Conservation (phyloP, 2,888 invertebrate genomes). For the Xestobium rufovillosum region DNA sequence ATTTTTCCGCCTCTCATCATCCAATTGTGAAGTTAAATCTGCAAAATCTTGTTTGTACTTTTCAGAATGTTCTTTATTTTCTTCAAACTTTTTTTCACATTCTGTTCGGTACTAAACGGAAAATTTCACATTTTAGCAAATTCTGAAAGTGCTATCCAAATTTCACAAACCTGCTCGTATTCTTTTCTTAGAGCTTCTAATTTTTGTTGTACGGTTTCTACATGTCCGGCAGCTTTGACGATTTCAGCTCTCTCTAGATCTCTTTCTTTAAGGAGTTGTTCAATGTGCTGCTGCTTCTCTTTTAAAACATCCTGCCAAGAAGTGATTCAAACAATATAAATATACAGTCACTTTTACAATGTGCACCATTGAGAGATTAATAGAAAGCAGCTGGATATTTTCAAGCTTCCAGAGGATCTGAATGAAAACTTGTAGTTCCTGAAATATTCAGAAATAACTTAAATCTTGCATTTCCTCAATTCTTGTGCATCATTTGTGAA, state of each 20-base stretch:
- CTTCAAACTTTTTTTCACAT: slow-evolving; percentile 48
- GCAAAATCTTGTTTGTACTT: slow-evolving; percentile 52
- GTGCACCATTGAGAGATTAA: too few species aligned
- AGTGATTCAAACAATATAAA: too few species aligned
- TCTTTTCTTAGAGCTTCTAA: slow-evolving; percentile 54
- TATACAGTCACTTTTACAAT: too few species aligned
- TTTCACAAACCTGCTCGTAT: slow-evolving; percentile 52
- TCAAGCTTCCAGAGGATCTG: too few species aligned
- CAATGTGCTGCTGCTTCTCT: slow-evolving; percentile 92
- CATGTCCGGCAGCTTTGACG: slow-evolving; percentile 72
- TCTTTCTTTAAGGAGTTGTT: slow-evolving; percentile 82
- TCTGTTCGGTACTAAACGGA: slow-evolving; percentile 47
- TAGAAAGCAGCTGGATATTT: too few species aligned
- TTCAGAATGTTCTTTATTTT: slow-evolving; percentile 47
- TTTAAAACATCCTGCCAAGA: slow-evolving; percentile 70
- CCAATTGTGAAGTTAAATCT: slow-evolving; percentile 56
- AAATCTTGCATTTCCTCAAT: too few species aligned
- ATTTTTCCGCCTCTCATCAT: slow-evolving; percentile 71
- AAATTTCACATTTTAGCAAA: slow-evolving; percentile 11
- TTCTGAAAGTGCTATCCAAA: neutral
- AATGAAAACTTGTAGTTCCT: too few species aligned
- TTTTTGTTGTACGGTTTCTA: slow-evolving; percentile 68
- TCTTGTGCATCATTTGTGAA: too few species aligned
- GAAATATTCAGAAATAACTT: too few species aligned
- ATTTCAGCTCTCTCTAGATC: slow-evolving; percentile 87